Evolutionary conservation across 1,140 invertebrate species (phyloP).

Genomic region (Steinernema khuongi): DNA sequence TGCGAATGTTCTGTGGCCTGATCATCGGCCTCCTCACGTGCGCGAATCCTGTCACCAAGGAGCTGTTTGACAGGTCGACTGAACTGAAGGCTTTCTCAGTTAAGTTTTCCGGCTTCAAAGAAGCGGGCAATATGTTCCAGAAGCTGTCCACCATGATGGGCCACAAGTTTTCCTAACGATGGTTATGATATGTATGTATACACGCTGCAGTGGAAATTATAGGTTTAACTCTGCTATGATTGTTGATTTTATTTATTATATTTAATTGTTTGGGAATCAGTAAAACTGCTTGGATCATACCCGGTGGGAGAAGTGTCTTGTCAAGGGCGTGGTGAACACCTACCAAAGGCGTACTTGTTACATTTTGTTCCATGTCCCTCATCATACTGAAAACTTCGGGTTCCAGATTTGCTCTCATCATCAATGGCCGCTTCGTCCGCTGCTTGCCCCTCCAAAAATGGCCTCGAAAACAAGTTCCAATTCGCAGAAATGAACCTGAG

Average conservation of each 20-base stretch:
- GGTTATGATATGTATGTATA: background rate
- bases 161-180: background rate
- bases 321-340: too few species aligned
- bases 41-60: background rate
- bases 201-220: background rate
- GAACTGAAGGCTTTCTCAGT: background rate
- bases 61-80: background rate
- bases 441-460: background rate
- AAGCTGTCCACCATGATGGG: background rate
- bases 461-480: slow-evolving; percentile 28
- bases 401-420: background rate
- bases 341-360: too few species aligned
- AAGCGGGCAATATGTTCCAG: background rate
- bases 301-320: too few species aligned
- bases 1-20: slow-evolving; percentile 2
- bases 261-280: background rate
- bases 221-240: background rate
- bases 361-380: too few species aligned
- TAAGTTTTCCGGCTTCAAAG: slow-evolving; percentile 1
- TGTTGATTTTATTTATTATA: background rate
- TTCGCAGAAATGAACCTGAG: slow-evolving; percentile 56
- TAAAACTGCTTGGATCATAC: slow-evolving; percentile 17
- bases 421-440: slow-evolving; percentile 20
- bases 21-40: background rate
- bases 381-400: background rate